Conservation (phyloP, 2,888 invertebrate species). For the Frankliniella fusca region DNA sequence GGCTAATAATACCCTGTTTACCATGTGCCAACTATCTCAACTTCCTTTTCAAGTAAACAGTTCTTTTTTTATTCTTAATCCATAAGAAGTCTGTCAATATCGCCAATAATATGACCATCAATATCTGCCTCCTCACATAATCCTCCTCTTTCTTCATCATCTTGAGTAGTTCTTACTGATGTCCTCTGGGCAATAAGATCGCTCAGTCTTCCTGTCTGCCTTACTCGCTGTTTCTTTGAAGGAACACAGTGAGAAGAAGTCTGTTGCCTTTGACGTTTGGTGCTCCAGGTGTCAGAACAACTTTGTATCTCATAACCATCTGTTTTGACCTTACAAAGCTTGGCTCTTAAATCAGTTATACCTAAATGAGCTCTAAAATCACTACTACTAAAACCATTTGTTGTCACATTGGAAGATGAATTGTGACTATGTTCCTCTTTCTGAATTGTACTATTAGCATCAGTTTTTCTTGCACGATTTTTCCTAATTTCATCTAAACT, state of each 20-base stretch:
- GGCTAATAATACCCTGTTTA: too few species aligned
- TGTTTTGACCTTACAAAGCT: background rate
- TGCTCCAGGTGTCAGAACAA: background rate
- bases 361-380: background rate
- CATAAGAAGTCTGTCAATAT: slow-evolving; percentile 13
- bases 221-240: background rate
- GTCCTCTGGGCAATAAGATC: background rate
- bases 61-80: background rate
- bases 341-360: background rate
- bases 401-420: background rate
- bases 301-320: background rate
- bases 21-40: too few species aligned
- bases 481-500: slow-evolving; percentile 53
- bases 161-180: background rate
- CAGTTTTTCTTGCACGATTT: slow-evolving; percentile 29
- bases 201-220: background rate
- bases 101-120: background rate
- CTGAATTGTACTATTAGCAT: background rate
- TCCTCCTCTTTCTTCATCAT: background rate
- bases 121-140: background rate
- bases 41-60: too few species aligned
- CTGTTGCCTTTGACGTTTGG: background rate
- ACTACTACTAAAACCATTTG: background rate
- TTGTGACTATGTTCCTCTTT: background rate
- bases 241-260: background rate